These are phyloP conservation scores for Bombus huntii DNA, from an alignment of 1,140 invertebrate species.

Conservation along the genomic window DNA sequence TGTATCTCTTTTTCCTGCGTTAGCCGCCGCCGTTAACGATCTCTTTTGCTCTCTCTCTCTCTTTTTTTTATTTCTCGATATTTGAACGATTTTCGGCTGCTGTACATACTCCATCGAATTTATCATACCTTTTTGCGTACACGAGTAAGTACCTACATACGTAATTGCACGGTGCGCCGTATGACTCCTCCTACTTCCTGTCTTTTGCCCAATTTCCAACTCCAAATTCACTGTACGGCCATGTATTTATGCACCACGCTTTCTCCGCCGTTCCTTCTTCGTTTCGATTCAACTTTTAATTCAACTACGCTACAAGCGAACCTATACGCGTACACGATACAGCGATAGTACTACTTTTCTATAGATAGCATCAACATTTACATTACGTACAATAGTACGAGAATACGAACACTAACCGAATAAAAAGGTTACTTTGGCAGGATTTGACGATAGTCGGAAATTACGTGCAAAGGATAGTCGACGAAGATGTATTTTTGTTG, in stretches of 20 bases:
- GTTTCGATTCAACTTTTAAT: no score
- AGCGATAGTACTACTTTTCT: no score
- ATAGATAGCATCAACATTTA: no score
- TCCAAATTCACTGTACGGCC: background rate
- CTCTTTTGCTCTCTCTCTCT: no score
- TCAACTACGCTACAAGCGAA: no score
- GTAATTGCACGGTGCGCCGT: background rate
- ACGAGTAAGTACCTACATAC: background rate
- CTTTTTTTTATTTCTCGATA: background rate
- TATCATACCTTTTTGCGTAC: background rate
- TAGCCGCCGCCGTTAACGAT: background rate
- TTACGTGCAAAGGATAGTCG: no score
- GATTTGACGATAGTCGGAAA: no score
- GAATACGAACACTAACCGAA: no score
- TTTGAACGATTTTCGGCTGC: background rate
- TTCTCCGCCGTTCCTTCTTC: background rate
- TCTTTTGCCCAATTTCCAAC: conserved; percentile 20
- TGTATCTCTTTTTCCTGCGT: background rate
- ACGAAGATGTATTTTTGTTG: no score
- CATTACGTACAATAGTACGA: no score
- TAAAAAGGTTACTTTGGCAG: no score
- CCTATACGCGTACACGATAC: no score
- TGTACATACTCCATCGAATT: background rate
- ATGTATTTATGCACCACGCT: background rate
- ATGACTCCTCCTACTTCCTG: conserved; percentile 23